phyloP scores from a whole-genome alignment of 2,797 vertebrate species.

The Argyrosomus regius region DNA sequence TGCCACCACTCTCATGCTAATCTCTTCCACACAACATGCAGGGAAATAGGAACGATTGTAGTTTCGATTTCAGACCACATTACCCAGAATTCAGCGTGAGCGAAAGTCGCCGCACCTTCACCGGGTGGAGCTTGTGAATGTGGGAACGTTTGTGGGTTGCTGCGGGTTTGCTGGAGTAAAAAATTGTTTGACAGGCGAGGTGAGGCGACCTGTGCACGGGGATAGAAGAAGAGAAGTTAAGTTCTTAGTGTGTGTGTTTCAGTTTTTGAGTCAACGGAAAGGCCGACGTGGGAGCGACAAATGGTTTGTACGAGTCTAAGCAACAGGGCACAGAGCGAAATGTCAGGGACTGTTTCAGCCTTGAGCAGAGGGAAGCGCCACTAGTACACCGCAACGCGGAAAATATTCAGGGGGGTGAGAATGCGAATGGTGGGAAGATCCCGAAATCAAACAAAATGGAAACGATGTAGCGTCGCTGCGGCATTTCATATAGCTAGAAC shows the following conservation, averaged over 20 bases:
- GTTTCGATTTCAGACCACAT: conserved; percentile 68
- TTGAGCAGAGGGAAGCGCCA: conserved; percentile 65
- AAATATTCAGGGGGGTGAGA: conserved; percentile 75
- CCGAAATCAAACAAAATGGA: conserved; percentile 80
- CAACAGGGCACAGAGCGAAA: conserved; percentile 85
- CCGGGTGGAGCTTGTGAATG: conserved; percentile 83
- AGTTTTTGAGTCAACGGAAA: conserved; percentile 48
- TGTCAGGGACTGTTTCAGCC: conserved; percentile 74
- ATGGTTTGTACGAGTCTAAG: conserved; percentile 71
- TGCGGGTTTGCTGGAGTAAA: conserved; percentile 61
- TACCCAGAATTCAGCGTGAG: conserved; percentile 74
- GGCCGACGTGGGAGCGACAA: conserved; percentile 50
- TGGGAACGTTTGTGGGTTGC: conserved; percentile 70
- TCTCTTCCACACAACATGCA: not conserved
- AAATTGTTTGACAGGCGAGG: conserved; percentile 80
- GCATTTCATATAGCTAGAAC: conserved; percentile 79
- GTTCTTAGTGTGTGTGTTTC: conserved; percentile 45
- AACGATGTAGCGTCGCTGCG: conserved; percentile 85
- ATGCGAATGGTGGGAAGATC: conserved; percentile 84
- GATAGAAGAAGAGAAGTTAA: conserved; percentile 57
- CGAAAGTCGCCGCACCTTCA: conserved; percentile 70
- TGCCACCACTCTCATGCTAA: not conserved
- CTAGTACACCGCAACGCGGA: conserved; percentile 81
- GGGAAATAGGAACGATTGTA: conserved; percentile 11
- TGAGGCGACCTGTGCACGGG: conserved; percentile 53